These are phyloP conservation scores for Drosophila sordidula DNA, from an alignment of 2,888 invertebrate species.

Conservation along the genomic window DNA sequence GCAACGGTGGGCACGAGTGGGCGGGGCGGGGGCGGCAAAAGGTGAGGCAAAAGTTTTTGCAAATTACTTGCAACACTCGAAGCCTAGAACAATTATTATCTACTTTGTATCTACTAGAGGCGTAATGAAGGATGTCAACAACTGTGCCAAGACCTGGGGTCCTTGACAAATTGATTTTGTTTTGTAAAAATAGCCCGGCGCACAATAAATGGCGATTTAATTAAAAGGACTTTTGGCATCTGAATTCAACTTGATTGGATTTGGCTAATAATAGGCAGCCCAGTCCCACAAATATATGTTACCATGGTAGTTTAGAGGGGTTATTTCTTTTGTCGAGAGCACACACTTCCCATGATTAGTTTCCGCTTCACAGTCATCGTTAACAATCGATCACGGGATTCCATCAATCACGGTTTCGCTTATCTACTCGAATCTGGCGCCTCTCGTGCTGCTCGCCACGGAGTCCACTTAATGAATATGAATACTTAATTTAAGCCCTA, in stretches of 20 bases:
- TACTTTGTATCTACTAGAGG: conserved; percentile 21
- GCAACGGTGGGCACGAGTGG: conserved; percentile 17
- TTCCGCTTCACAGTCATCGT: not conserved
- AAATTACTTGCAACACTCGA: conserved; percentile 52
- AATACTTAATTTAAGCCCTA: conserved; percentile 33
- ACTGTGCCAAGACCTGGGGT: conserved; percentile 3
- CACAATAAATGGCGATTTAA: conserved; percentile 16
- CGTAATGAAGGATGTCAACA: conserved; percentile 25
- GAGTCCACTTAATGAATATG: conserved; percentile 43
- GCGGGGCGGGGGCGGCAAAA: too few relatives aligned
- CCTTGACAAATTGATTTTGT: conserved; percentile 16
- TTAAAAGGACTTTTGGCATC: conserved; percentile 18
- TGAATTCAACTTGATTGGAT: conserved; percentile 8
- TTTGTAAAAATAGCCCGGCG: conserved; percentile 13
- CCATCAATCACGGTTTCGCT: conserved; percentile 28
- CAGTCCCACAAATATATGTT: not conserved
- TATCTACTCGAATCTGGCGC: conserved; percentile 3
- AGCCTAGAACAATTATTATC: conserved; percentile 53
- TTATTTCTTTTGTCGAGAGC: not conserved
- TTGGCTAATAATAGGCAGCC: not conserved
- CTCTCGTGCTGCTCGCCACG: not conserved
- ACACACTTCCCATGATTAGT: not conserved
- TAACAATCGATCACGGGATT: conserved; percentile 14
- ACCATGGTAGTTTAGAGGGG: not conserved
- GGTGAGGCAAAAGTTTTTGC: conserved; percentile 34